Evolutionary conservation across 2,888 invertebrate genomes (phyloP), one percentile per base, ranked within the genome.

Genomic region (Ennomos quercinarius): DNA sequence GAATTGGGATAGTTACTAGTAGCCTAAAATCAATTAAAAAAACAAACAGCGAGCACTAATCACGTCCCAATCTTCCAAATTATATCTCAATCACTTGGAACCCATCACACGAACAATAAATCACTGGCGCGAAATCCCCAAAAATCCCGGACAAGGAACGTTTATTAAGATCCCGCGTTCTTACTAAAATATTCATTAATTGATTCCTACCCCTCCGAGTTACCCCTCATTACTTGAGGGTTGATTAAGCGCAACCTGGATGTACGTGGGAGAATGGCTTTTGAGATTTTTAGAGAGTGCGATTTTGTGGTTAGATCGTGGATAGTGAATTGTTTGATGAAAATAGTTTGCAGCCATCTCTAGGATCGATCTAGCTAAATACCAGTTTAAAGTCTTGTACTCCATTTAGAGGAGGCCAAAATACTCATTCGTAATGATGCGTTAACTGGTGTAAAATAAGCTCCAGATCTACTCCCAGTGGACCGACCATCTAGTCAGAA

Each of bases 141-240:
- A 89, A 89, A 90, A 88, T 88, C 88, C 84, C 77, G 78, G 73
- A 83, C 89, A 86, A 82, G 86, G 78, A 84, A 80, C 89, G 87
- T 88, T 89, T 90, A 90, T 90, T 90, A 91, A 89, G 91, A 87
- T 83, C 82, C 81, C 77, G 57, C 73, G 77, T 55, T 60, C 71
- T 74, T 72, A 79, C 77, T 86, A 81, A 89, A 90, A 90, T 91
- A 90, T 89, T 90, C 90, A 91, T 91, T 91, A 91, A 91, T 91
- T 89, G 91, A 89, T 91, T 84, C 87, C 81, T 72, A 85, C 75
- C 86, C 86, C 80, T 81, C 78, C 64, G 73, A 84, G 84, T 86
- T 86, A 83, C 82, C 84, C 84, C 86, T 89, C 83, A 87, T 87
- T 90, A 87, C 84, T 84, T 77, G 84, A 77, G 89, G 87, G 89